These are phyloP conservation scores for Sinocyclocheilus grahami DNA, from an alignment of 2,113 vertebrate species.

Conservation along the genomic window DNA sequence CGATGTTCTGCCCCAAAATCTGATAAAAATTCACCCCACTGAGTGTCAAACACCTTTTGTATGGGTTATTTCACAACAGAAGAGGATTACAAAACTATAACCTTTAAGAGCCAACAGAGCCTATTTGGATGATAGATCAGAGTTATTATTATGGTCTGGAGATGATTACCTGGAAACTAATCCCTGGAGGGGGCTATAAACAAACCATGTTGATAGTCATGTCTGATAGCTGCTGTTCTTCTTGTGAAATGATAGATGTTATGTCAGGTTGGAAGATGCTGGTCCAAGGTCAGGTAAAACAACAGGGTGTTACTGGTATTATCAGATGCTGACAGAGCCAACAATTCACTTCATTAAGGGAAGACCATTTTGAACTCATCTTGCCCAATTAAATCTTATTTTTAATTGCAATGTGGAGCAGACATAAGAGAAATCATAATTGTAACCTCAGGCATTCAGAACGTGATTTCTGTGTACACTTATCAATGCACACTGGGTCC, in stretches of 20 bases:
- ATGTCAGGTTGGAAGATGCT: not conserved
- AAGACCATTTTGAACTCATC: not conserved
- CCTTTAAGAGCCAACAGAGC: slow-evolving; percentile 26
- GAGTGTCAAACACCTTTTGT: slow-evolving; percentile 2
- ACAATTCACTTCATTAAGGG: not conserved
- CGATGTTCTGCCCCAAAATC: slow-evolving; percentile 20
- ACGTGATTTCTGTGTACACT: not conserved
- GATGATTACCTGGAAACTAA: slow-evolving; percentile 34
- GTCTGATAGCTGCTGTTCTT: slow-evolving; percentile 15
- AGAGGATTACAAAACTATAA: slow-evolving; percentile 34
- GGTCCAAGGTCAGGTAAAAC: slow-evolving; percentile 29
- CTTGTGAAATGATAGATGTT: slow-evolving; percentile 31
- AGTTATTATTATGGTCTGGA: slow-evolving; percentile 29
- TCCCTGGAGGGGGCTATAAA: slow-evolving; percentile 14
- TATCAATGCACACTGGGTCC: not conserved
- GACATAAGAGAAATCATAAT: not conserved
- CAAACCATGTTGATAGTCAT: slow-evolving; percentile 17
- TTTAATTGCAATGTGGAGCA: not conserved
- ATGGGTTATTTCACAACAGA: slow-evolving; percentile 6
- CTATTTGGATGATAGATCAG: slow-evolving; percentile 38
- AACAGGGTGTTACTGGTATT: not conserved
- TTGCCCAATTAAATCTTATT: not conserved
- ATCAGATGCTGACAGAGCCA: not conserved
- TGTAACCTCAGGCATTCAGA: not conserved
- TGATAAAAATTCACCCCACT: slow-evolving; percentile 10